Percentiles rank a stretch among this genome's conserved stretches.
Conservation (phyloP, 2,888 invertebrate genomes). For the Cryptocephalus primarius region DNA sequence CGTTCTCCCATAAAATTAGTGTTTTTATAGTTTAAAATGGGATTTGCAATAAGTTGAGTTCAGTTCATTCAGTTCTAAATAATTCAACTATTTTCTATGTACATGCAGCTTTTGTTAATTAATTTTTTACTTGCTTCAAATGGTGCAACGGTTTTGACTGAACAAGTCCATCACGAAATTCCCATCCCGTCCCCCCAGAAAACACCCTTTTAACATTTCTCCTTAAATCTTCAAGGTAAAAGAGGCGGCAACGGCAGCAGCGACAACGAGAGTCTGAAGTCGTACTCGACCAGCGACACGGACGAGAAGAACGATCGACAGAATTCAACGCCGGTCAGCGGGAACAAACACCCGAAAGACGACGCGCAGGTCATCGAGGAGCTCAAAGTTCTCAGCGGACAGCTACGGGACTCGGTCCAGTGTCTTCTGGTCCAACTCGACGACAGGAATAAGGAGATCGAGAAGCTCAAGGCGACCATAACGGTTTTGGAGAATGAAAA, state of each 20-base stretch:
- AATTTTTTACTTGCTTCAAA: too few relatives aligned
- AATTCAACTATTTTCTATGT: too few relatives aligned
- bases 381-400: conserved; percentile 51
- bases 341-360: conserved; percentile 49
- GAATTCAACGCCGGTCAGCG: conserved; percentile 22
- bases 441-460: conserved; percentile 53
- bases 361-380: conserved; percentile 55
- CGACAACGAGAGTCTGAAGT: conserved; percentile 26
- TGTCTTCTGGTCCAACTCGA: conserved; percentile 53
- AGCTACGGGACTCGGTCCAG: conserved; percentile 46
- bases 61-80: too few relatives aligned
- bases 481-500: conserved; percentile 46
- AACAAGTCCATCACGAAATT: too few relatives aligned
- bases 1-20: neutral
- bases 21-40: too few relatives aligned
- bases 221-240: conserved; percentile 6
- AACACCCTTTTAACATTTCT: too few relatives aligned
- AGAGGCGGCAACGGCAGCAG: conserved; percentile 18
- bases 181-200: too few relatives aligned
- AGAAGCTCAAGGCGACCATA: conserved; percentile 46
- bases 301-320: conserved; percentile 24
- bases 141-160: too few relatives aligned
- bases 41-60: too few relatives aligned
- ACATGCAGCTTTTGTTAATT: too few relatives aligned
- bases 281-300: conserved; percentile 19